Evolutionary conservation across 2,888 invertebrate species (phyloP).

Genomic region (Melipona beecheii): DNA sequence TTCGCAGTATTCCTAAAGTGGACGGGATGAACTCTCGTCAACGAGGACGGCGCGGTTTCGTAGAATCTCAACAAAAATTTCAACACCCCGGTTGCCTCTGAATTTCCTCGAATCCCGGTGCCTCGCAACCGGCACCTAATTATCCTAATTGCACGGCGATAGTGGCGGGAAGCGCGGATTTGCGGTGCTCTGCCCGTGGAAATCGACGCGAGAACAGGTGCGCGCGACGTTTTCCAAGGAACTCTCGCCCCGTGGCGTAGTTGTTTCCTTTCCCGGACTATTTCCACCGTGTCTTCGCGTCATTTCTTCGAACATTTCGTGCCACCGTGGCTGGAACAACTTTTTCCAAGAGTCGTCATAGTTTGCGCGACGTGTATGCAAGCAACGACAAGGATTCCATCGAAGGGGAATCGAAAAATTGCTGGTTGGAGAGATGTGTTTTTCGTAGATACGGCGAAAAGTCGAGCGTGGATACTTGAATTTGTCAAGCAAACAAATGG

Average conservation of each 20-base stretch:
- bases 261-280: conserved; percentile 42
- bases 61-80: not conserved
- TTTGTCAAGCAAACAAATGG: not conserved
- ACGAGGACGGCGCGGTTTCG: not conserved
- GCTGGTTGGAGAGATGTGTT: not conserved
- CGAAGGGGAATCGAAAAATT: not conserved
- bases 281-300: conserved; percentile 38
- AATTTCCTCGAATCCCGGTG: conserved; percentile 15
- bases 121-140: conserved; percentile 22
- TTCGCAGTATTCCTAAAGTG: not conserved
- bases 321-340: conserved; percentile 43
- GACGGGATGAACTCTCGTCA: not conserved
- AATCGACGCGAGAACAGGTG: conserved; percentile 28
- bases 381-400: not conserved
- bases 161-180: conserved; percentile 2
- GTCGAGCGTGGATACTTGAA: not conserved
- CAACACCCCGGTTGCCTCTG: not conserved
- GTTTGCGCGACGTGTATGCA: not conserved
- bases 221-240: conserved; percentile 1
- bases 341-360: conserved; percentile 44
- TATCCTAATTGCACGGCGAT: conserved; percentile 29
- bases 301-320: conserved; percentile 63
- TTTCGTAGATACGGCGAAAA: not conserved
- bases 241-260: conserved; percentile 11
- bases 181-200: not conserved